Conservation (phyloP, 2,113 vertebrate species). For the Salvelinus fontinalis region DNA sequence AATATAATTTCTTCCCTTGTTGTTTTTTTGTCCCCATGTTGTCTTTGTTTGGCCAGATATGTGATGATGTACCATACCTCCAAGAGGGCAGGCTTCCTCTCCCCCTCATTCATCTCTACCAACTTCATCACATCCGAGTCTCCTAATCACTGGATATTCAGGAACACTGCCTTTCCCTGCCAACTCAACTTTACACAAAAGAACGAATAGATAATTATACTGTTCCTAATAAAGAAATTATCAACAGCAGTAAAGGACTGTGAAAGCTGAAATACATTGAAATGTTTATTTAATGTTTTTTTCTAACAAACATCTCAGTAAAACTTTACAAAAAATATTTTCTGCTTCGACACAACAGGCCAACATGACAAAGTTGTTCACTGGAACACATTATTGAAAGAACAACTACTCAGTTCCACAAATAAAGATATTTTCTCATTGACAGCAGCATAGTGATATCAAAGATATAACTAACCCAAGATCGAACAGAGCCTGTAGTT, state of each 20-base stretch:
- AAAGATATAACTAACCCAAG: too few species aligned
- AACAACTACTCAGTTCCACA: neutral
- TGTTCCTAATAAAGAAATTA: neutral
- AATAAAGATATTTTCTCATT: too few species aligned
- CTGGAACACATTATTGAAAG: neutral
- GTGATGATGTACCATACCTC: slow-evolving; percentile 11
- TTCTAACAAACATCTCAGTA: neutral
- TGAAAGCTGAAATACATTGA: neutral
- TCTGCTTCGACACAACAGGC: neutral
- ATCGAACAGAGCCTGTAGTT: too few species aligned
- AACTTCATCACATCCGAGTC: slow-evolving; percentile 13
- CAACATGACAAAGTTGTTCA: neutral
- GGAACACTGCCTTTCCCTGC: slow-evolving; percentile 11
- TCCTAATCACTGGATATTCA: slow-evolving; percentile 9
- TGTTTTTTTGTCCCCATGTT: neutral
- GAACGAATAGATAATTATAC: neutral
- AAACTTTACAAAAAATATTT: too few species aligned
- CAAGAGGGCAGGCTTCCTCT: neutral
- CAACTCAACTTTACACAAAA: neutral
- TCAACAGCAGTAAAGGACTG: neutral
- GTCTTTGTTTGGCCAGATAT: slow-evolving; percentile 1
- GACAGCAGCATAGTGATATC: too few species aligned
- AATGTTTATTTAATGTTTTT: neutral
- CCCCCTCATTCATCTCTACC: neutral
- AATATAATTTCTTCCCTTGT: too few species aligned